Evolutionary conservation across 2,113 vertebrate genomes (phyloP).

Genomic region (Heterocephalus glaber): DNA sequence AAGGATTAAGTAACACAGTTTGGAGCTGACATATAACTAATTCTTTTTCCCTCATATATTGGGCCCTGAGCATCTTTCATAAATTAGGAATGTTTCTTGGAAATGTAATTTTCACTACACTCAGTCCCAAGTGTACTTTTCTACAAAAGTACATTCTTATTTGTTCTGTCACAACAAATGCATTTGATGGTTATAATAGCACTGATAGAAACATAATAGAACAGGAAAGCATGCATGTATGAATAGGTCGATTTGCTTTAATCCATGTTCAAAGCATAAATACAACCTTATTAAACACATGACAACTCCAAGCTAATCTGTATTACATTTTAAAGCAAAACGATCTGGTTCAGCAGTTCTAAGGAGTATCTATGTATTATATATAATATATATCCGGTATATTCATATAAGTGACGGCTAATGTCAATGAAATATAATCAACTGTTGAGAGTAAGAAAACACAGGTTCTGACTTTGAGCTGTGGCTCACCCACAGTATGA

Average conservation of each 20-base stretch:
- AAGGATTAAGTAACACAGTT: constrained; percentile 76
- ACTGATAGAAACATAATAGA: constrained; percentile 52
- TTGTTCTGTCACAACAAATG: constrained; percentile 62
- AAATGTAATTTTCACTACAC: constrained; percentile 70
- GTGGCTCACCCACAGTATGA: not conserved
- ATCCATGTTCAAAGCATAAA: constrained; percentile 41
- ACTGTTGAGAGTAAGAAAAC: not conserved
- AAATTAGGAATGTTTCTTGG: constrained; percentile 79
- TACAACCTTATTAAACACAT: constrained; percentile 52
- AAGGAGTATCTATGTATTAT: not conserved
- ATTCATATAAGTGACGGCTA: not conserved
- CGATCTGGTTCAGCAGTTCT: not conserved
- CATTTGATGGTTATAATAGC: constrained; percentile 34
- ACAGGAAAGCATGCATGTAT: constrained; percentile 44
- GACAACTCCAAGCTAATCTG: constrained; percentile 4
- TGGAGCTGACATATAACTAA: constrained; percentile 73
- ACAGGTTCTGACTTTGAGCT: not conserved
- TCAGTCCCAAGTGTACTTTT: constrained; percentile 61
- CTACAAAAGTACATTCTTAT: constrained; percentile 42
- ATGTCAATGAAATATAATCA: not conserved
- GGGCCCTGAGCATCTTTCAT: constrained; percentile 74
- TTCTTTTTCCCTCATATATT: constrained; percentile 66
- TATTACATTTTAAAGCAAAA: constrained; percentile 56
- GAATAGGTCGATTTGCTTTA: constrained; percentile 39
- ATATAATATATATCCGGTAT: not conserved